phyloP scores from a whole-genome alignment of 2,888 invertebrate genomes.

The Sphecodes monilicornis region DNA sequence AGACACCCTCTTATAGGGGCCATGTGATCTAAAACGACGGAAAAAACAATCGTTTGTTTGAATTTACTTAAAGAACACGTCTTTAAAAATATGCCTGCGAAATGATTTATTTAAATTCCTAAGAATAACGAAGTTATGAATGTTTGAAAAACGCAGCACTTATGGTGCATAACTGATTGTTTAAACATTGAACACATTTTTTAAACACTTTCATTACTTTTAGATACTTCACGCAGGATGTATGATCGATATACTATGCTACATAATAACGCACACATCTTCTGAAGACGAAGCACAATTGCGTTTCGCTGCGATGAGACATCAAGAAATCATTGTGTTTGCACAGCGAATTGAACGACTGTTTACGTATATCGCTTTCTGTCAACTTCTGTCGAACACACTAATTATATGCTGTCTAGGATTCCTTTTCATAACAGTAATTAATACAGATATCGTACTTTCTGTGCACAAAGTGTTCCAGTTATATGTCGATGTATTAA shows the following conservation, averaged over 20 bases:
- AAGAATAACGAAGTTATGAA: too few relatives aligned
- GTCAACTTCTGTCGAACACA: slow-evolving; percentile 64
- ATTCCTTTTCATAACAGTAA: slow-evolving; percentile 60
- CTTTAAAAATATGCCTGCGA: too few relatives aligned
- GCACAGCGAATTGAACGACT: slow-evolving; percentile 56
- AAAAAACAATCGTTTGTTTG: too few relatives aligned
- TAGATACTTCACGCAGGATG: slow-evolving; percentile 68
- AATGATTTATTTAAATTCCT: too few relatives aligned
- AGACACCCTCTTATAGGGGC: too few relatives aligned
- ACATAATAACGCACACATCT: slow-evolving; percentile 21
- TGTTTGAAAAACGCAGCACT: too few relatives aligned
- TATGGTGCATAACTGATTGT: too few relatives aligned
- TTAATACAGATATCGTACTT: neutral
- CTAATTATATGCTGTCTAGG: slow-evolving; percentile 65
- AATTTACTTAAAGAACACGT: too few relatives aligned
- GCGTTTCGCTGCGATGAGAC: slow-evolving; percentile 48
- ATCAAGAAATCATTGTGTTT: slow-evolving; percentile 61
- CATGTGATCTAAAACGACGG: too few relatives aligned
- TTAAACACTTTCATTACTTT: neutral
- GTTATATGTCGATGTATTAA: neutral
- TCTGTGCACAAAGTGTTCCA: too few relatives aligned
- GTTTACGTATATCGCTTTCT: slow-evolving; percentile 61
- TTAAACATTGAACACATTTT: too few relatives aligned
- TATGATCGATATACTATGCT: slow-evolving; percentile 64
- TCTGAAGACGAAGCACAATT: slow-evolving; percentile 14